Conservation (phyloP, 2,888 invertebrate genomes). For the Tipula confusa region DNA sequence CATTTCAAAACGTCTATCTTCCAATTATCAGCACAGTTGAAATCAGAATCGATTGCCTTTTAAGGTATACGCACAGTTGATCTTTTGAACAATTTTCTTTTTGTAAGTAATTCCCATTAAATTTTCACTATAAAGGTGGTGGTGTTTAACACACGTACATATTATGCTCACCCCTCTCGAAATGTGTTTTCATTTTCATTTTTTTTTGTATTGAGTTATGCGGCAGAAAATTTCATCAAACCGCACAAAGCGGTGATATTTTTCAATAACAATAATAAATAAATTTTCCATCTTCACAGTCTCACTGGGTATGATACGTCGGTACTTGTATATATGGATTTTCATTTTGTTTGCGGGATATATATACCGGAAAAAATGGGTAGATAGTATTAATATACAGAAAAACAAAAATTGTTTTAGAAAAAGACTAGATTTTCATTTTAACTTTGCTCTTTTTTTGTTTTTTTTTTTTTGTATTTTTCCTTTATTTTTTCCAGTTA, state of each 20-base stretch:
- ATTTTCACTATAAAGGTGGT: not conserved
- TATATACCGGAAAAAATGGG: not conserved
- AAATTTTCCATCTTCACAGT: not conserved
- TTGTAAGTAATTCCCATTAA: not conserved
- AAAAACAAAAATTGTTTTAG: not conserved
- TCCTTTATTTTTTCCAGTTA: not conserved
- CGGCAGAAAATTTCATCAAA: not conserved
- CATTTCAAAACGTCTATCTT: not conserved
- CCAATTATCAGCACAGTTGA: not conserved
- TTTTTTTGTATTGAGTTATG: not conserved
- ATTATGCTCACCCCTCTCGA: not conserved
- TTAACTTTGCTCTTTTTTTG: constrained; percentile 1
- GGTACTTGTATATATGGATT: not conserved
- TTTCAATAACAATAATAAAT: not conserved
- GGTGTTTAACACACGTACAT: not conserved
- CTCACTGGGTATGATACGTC: not conserved
- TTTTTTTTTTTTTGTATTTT: not conserved
- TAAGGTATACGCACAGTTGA: not conserved
- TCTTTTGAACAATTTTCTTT: not conserved
- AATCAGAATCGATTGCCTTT: not conserved
- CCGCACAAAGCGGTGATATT: constrained; percentile 20
- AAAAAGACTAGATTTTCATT: constrained; percentile 4
- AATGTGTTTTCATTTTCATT: not conserved
- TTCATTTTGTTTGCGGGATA: not conserved
- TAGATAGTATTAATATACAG: not conserved